A percentile compares a stretch with the other conserved stretches of the same genome.
phyloP scores from a whole-genome alignment of 2,888 invertebrate species.

The Sabatieria punctata region DNA sequence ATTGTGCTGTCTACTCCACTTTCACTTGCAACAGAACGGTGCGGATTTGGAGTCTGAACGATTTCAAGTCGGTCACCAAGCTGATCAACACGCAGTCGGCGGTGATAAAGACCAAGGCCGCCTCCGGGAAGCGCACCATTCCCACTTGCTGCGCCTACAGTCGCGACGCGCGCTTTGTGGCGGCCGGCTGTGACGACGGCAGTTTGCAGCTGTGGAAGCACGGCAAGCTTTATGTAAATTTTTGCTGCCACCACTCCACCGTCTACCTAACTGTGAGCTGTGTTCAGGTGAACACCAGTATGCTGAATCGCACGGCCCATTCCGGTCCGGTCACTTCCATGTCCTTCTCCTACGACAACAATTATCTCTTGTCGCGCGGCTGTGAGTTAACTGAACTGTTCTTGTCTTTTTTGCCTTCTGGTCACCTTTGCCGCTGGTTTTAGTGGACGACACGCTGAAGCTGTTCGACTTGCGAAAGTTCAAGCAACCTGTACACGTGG shows the following conservation, averaged over 20 bases:
- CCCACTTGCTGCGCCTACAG: conserved; percentile 69
- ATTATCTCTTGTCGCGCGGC: conserved; percentile 56
- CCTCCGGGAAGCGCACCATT: conserved; percentile 58
- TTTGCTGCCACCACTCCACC: neutral
- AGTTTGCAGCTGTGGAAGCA: conserved; percentile 95
- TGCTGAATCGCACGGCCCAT: conserved; percentile 49
- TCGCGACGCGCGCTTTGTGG: conserved; percentile 66
- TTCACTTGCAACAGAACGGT: conserved; percentile 45
- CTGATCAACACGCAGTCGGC: conserved; percentile 32
- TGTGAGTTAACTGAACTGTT: conserved; percentile 30
- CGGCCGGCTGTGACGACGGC: conserved; percentile 81
- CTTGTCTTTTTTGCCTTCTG: conserved; percentile 1
- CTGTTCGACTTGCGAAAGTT: conserved; percentile 77
- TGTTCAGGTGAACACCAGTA: conserved; percentile 53
- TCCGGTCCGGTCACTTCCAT: conserved; percentile 44
- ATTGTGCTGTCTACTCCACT: neutral
- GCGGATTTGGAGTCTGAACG: conserved; percentile 69
- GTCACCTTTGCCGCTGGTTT: no score
- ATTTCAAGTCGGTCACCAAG: conserved; percentile 38
- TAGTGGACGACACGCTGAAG: conserved; percentile 74
- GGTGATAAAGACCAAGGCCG: conserved; percentile 52
- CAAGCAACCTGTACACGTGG: conserved; percentile 55
- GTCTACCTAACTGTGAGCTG: neutral
- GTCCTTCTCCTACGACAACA: conserved; percentile 68
- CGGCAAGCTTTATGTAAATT: conserved; percentile 56